Percentiles rank a stretch among this genome's conserved stretches.
phyloP scores from a whole-genome alignment of 2,113 vertebrate genomes.

The Brienomyrus brachyistius region DNA sequence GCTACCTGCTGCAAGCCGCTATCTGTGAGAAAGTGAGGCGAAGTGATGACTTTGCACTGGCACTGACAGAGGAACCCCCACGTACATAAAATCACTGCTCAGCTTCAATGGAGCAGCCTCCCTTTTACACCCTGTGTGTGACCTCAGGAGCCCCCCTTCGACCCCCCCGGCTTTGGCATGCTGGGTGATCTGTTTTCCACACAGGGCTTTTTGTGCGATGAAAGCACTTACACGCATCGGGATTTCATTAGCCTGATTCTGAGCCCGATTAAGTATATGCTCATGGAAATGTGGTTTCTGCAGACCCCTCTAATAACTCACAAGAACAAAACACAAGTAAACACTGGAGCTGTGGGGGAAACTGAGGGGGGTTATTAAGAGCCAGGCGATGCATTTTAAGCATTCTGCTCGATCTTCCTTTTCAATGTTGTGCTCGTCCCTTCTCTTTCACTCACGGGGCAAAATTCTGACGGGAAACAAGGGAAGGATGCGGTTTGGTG shows the following conservation, averaged over 20 bases:
- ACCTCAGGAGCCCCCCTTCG: conserved; percentile 20
- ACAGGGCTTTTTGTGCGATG: conserved; percentile 23
- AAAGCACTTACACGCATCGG: conserved; percentile 36
- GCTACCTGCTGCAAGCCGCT: not conserved
- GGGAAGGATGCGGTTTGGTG: not conserved
- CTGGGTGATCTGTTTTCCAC: conserved; percentile 43
- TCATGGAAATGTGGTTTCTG: conserved; percentile 29
- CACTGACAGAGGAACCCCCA: not conserved
- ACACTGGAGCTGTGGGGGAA: not conserved
- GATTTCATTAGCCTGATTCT: conserved; percentile 48
- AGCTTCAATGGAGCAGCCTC: conserved; percentile 4
- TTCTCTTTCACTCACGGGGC: not conserved
- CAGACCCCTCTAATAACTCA: conserved; percentile 30
- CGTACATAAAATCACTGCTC: not conserved
- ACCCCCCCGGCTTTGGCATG: conserved; percentile 18
- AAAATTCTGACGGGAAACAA: not conserved
- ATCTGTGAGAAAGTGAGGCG: not conserved
- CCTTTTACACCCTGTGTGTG: conserved; percentile 18
- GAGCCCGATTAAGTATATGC: conserved; percentile 40
- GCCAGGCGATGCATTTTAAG: not conserved
- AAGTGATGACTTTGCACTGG: not conserved
- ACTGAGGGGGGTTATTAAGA: not conserved
- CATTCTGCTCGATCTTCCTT: not conserved
- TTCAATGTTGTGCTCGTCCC: not conserved
- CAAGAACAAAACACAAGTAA: conserved; percentile 37